Evolutionary conservation across 2,888 invertebrate genomes (phyloP).

Genomic region (Lasioglossum malachurum): DNA sequence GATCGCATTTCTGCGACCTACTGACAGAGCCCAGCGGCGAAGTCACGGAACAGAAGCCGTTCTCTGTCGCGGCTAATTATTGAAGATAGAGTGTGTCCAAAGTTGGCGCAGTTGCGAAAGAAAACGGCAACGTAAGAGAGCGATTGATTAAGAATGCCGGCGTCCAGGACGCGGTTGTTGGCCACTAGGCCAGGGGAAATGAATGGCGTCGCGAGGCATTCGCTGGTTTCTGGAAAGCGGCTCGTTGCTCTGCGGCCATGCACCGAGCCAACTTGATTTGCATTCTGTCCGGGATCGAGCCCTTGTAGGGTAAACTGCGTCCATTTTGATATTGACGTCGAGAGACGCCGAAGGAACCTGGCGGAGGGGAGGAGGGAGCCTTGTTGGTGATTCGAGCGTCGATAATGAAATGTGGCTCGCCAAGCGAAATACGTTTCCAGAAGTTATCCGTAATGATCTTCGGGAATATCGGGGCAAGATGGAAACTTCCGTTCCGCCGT

Average conservation of each 20-base stretch:
- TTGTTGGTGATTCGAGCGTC: background rate
- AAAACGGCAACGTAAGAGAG: background rate
- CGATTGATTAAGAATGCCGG: constrained; percentile 19
- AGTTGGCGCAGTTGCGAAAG: background rate
- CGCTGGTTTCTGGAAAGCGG: background rate
- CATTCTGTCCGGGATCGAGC: constrained; percentile 15
- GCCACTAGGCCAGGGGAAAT: constrained; percentile 40
- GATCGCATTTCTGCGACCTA: too few species aligned
- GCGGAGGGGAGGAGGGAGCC: background rate
- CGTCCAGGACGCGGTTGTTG: constrained; percentile 31
- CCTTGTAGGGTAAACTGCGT: background rate
- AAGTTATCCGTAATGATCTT: background rate
- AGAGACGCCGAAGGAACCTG: background rate
- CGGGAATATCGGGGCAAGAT: background rate
- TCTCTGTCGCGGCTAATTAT: background rate
- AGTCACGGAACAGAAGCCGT: background rate
- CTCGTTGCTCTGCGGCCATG: background rate
- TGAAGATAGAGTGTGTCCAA: background rate
- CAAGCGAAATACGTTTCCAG: background rate
- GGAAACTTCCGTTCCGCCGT: background rate
- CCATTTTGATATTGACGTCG: constrained; percentile 12
- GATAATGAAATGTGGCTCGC: constrained; percentile 8
- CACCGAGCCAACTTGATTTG: background rate
- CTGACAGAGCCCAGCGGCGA: background rate
- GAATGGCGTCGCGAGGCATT: constrained; percentile 19